These are phyloP conservation scores for Nothoprocta pentlandii DNA, from an alignment of 2,113 vertebrate genomes.

Conservation along the genomic window DNA sequence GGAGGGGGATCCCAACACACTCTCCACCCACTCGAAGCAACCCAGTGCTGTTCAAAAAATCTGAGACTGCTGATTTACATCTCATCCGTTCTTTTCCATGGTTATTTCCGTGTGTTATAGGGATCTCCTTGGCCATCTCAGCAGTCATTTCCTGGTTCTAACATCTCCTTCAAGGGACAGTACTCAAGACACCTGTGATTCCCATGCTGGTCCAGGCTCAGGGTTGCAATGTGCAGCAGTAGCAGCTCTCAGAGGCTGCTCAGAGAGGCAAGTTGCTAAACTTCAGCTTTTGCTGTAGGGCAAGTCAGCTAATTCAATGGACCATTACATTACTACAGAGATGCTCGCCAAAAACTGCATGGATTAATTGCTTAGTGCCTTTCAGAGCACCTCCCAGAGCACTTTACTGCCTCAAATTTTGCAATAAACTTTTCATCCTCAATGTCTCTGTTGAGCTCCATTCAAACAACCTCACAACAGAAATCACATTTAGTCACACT, in stretches of 20 bases:
- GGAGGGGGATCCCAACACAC: not conserved
- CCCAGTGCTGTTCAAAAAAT: not conserved
- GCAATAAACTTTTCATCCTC: not conserved
- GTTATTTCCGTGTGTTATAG: not conserved
- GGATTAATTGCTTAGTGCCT: not conserved
- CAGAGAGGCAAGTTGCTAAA: not conserved
- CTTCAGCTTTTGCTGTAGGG: not conserved
- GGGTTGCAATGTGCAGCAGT: not conserved
- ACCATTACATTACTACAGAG: not conserved
- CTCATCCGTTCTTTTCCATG: not conserved
- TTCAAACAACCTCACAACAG: not conserved
- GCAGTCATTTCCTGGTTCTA: not conserved
- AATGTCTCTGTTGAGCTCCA: not conserved
- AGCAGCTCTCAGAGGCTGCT: rapidly evolving
- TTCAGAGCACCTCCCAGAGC: not conserved
- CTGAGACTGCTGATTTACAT: not conserved
- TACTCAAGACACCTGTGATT: not conserved
- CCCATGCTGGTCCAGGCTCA: not conserved
- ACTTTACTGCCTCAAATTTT: not conserved
- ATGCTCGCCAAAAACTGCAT: not conserved
- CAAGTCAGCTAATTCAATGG: conserved; percentile 4
- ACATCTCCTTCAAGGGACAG: not conserved
- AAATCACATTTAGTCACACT: not conserved
- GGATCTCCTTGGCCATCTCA: not conserved
- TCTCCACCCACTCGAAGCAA: not conserved